Conservation (phyloP, 2,888 invertebrate genomes). For the Neria commutata region DNA sequence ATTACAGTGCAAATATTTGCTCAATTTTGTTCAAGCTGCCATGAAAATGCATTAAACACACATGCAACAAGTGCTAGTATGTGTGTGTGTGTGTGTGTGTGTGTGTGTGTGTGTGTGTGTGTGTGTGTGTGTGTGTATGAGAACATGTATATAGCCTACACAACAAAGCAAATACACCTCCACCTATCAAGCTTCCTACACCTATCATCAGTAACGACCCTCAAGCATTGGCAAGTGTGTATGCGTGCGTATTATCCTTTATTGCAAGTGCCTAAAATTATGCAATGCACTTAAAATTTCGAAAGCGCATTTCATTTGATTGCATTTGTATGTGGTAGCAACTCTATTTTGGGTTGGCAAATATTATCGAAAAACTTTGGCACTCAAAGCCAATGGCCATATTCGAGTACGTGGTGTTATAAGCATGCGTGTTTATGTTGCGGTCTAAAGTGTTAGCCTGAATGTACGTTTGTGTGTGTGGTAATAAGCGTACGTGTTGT, state of each 20-base stretch:
- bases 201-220: neutral
- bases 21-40: neutral
- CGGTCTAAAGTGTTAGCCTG: no score
- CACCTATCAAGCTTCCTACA: neutral
- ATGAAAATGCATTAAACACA: neutral
- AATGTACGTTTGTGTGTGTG: no score
- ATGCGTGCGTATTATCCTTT: no score
- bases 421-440: neutral
- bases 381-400: slow-evolving; percentile 43
- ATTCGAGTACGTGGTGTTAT: no score
- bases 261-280: slow-evolving; percentile 16
- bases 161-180: neutral
- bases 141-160: neutral
- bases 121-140: neutral
- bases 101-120: neutral
- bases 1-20: neutral
- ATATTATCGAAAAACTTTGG: slow-evolving; percentile 58
- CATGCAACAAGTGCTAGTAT: neutral
- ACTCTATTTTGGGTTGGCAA: slow-evolving; percentile 55
- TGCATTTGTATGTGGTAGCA: slow-evolving; percentile 45
- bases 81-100: neutral
- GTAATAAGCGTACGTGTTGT: no score
- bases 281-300: slow-evolving; percentile 22
- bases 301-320: slow-evolving; percentile 8
- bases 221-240: neutral